Conservation (phyloP, 1,140 invertebrate genomes). For the Aphis gossypii region DNA sequence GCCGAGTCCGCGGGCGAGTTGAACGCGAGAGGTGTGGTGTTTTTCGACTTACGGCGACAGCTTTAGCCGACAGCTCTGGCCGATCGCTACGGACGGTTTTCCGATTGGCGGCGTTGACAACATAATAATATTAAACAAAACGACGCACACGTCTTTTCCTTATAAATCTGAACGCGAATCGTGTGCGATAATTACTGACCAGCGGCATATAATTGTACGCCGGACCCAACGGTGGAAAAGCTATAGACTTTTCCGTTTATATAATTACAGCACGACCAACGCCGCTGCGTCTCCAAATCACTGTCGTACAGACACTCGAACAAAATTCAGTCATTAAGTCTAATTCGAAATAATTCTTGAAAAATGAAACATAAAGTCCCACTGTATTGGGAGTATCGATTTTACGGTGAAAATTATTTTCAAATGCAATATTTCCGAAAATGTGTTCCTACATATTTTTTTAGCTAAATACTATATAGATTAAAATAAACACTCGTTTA, state of each 20-base stretch:
- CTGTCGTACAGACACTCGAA: background rate
- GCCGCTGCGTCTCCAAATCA: too few relatives aligned
- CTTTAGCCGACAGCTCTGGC: background rate
- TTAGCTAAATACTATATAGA: background rate
- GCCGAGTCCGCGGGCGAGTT: background rate
- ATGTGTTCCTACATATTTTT: background rate
- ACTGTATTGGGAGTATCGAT: background rate
- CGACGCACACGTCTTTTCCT: background rate
- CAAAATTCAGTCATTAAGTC: background rate
- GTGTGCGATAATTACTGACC: background rate
- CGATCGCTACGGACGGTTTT: background rate
- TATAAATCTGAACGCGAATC: background rate
- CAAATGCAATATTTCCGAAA: background rate
- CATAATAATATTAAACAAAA: background rate
- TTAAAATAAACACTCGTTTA: background rate
- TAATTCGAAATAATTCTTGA: background rate
- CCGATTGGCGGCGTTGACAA: background rate
- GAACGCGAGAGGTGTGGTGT: background rate
- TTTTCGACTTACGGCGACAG: background rate
- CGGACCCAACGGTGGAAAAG: background rate
- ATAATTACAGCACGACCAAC: background rate
- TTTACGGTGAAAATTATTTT: background rate
- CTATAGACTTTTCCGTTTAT: background rate
- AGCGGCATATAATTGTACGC: background rate
- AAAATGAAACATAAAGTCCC: background rate